Base-by-base conservation (phyloP, 30 jellyfish, hydroid and myxozoan genomes). In the Phacellophora camtschatica region DNA sequence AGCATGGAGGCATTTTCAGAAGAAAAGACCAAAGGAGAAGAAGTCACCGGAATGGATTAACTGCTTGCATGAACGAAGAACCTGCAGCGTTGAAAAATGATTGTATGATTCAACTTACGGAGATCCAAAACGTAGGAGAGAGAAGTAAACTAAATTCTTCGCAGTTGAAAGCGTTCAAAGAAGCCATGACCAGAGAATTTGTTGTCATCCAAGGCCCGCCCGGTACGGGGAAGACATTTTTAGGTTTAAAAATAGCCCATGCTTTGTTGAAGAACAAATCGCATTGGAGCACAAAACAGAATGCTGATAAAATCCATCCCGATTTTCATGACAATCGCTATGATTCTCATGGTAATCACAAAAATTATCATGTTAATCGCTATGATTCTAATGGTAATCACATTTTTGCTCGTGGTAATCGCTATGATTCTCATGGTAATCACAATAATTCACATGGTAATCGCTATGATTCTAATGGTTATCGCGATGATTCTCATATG, bases 151-250 rank as follows among this genome's bases (percentile, higher is more conserved):
- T 59, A 20, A 48, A 56, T 4, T 56, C 66, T 31, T 39, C 70
- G 22, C 89, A 77, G 43, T 15, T n/a, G 11, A 27, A 32, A 6
- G 95, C 95, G 9, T 30, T 84, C 0, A 37, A 84, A 42, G 37
- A 71, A 39, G 88, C 89, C 30, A 84, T 84, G 4, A 71, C 84
- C 2, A 32, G 78, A 23, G 85, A 73, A 18, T 66, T 84, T 46
- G 79, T 65, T 7, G 61, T 84, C 57, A 84, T 90, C 32, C 98
- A 90, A 71, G 98, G 98, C 46, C 98, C 98, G 12, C 98, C 98
- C 5, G 98, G 98, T 3, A 84, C 97, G 20, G 97, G 97, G 4
- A 90, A 90, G 82, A 81, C 98, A 7, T 90, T 65, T 48, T 71
- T 86, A 6, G 98, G 95, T 22, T 48, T 83, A 65, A 58, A 82